Base-by-base conservation (phyloP, 1,140 invertebrate species). In the Eurosta solidaginis region DNA sequence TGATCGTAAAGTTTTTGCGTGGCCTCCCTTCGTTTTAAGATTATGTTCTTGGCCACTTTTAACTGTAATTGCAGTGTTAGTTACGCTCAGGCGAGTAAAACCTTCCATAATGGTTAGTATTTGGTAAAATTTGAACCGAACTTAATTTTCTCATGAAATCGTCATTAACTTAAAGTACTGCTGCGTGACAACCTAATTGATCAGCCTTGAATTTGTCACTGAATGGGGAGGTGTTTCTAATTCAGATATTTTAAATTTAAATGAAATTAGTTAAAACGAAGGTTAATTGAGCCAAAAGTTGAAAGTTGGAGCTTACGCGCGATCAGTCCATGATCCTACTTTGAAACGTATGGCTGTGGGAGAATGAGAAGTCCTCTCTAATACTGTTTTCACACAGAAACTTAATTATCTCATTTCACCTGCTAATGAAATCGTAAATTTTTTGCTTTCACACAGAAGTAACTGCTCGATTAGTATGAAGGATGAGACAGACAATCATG, bases 11-110 rank as follows among this genome's bases (percentile, higher is more conserved):
- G 10, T 59, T 59, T 68, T 40, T 33, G 59, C 29, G 33, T 68
- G 36, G 33, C n/a, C 59, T 68, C 59, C 59, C 59, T 68, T 68
- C 59, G 59, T 40, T 22, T 27, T 36, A n/a, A 40, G 59, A 68
- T 68, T 68, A 68, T 68, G 59, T 68, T 68, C 59, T 68, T 68
- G 59, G 59, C 59, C 59, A 68, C 59, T 68, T 68, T 42, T 68
- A 68, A 68, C 59, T 68, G 36, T 68, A 68, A 68, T 68, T 68
- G 17, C 59, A 40, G 33, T 40, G 59, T 68, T 68, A 68, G 59
- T 22, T 68, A 42, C 33, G 59, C 59, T 68, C 33, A 17, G 17
- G 12, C 40, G 59, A 9, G 59, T 1, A 33, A 47, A 68, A 68
- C 59, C 59, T 68, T 68, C 59, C 36, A 68, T 68, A 68, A 68